Percentiles rank a stretch among this genome's conserved stretches.
These are phyloP conservation scores for Malurus leucopterus DNA, from an alignment of 2,797 vertebrate species.

Conservation along the genomic window DNA sequence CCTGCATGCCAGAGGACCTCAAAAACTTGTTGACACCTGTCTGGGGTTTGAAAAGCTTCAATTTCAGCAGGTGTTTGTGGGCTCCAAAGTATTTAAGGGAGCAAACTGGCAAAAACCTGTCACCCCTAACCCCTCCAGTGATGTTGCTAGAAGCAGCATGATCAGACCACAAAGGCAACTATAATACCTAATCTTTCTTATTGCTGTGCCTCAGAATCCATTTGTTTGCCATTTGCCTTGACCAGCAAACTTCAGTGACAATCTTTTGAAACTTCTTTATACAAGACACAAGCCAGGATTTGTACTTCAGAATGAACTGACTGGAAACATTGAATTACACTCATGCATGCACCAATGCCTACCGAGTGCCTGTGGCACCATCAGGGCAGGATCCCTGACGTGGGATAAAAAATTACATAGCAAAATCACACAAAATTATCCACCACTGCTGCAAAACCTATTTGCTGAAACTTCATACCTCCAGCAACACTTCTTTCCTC, in stretches of 20 bases:
- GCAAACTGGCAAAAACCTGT: neutral
- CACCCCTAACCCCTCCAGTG: neutral
- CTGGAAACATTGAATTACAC: neutral
- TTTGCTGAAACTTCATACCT: neutral
- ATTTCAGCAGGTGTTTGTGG: conserved; percentile 33
- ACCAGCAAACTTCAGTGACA: neutral
- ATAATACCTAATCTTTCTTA: neutral
- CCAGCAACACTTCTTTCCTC: neutral
- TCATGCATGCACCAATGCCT: neutral
- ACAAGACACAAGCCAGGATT: neutral
- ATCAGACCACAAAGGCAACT: neutral
- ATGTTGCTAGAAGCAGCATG: neutral
- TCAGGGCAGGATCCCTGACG: rapidly evolving
- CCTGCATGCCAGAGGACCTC: neutral
- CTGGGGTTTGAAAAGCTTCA: neutral
- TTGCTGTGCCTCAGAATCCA: neutral
- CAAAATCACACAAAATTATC: neutral
- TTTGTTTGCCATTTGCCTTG: neutral
- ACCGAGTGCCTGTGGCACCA: neutral
- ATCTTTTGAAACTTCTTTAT: neutral
- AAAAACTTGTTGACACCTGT: conserved; percentile 36
- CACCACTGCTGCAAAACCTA: neutral
- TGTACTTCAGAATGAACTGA: neutral
- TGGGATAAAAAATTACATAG: neutral
- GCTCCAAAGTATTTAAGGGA: neutral